phyloP scores from a whole-genome alignment of 2,888 invertebrate species.

The Imbricaverruca yamaguchii region DNA sequence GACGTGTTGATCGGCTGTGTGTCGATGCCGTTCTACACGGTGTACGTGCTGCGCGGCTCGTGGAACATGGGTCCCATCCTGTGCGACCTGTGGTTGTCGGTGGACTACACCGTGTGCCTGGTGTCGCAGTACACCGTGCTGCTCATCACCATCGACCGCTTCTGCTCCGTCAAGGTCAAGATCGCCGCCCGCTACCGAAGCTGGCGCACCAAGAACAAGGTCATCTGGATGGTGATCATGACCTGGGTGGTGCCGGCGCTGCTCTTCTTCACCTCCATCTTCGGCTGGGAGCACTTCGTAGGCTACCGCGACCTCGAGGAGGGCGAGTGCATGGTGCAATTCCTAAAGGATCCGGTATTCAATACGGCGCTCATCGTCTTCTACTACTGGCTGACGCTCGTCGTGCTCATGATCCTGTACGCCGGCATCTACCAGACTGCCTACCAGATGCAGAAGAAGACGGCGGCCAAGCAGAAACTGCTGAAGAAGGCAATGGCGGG shows the following conservation, averaged over 20 bases:
- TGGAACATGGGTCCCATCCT: slow-evolving; percentile 95
- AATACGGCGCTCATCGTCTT: slow-evolving; percentile 94
- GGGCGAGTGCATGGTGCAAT: slow-evolving; percentile 91
- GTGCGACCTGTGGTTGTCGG: slow-evolving; percentile 96
- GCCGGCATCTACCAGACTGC: slow-evolving; percentile 96
- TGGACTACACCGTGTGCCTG: slow-evolving; percentile 97
- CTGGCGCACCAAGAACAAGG: slow-evolving; percentile 90
- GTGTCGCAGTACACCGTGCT: slow-evolving; percentile 99
- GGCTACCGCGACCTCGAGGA: slow-evolving; percentile 80
- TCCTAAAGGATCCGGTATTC: slow-evolving; percentile 92
- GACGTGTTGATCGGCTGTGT: slow-evolving; percentile 96
- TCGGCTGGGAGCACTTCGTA: slow-evolving; percentile 98
- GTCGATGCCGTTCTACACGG: slow-evolving; percentile 97
- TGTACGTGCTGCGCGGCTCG: slow-evolving; percentile 90
- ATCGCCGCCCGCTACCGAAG: slow-evolving; percentile 94
- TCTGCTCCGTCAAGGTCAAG: slow-evolving; percentile 91
- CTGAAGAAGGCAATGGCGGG: slow-evolving; percentile 87
- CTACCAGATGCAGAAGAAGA: slow-evolving; percentile 93
- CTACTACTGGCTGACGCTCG: slow-evolving; percentile 95
- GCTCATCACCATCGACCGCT: slow-evolving; percentile 95
- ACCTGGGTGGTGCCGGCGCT: slow-evolving; percentile 96
- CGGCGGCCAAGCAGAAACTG: slow-evolving; percentile 90
- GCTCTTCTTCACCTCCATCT: slow-evolving; percentile 94
- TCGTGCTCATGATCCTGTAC: slow-evolving; percentile 90
- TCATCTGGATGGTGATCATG: slow-evolving; percentile 89